Evolutionary conservation across 2,888 invertebrate species (phyloP), one percentile per base, ranked within the genome.

Genomic region (Lapara coniferarum): DNA sequence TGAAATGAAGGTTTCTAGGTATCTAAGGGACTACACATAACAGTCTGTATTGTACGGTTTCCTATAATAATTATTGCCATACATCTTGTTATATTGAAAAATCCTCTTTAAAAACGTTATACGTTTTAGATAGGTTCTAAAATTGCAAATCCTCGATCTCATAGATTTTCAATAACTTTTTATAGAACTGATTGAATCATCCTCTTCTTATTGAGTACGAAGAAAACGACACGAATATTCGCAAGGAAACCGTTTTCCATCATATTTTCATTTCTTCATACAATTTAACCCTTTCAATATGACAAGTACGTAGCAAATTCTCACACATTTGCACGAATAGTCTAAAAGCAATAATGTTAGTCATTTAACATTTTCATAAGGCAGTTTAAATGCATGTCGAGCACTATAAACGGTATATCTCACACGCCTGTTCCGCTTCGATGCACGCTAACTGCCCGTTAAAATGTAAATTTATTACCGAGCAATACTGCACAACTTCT

Each of bases 331-430:
- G 75, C 76, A 68, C 72, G 74, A 66, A 63, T 70, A 66, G 69
- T 66, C 63, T 73, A 73, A 73, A 71, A 71, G 72, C 70, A 68
- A 72, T 77, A 78, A 79, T 55, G 19, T 19, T 10, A 58, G 46
- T 79, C 78, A 78, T 77, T 81, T 79, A 70, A 82, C 82, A 81
- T 73, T 76, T 81, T 81, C 81, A 83, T 81, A 78, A 85, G 82
- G 84, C 82, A 78, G 80, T 86, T 85, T 84, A 85, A 83, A 86
- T 87, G 86, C 86, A 87, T 85, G 80, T 80, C 79, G 80, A 72
- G 77, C 72, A 71, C 72, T 78, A 75, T 68, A 71, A 74, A 76
- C 71, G 77, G 77, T 81, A 84, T 83, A 86, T 85, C 80, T 81
- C 78, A 76, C 75, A 75, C 75, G 74, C 72, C 72, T 75, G 70